Evolutionary conservation across 2,888 invertebrate genomes (phyloP), one percentile per base, ranked within the genome.

Genomic region (Tryphoninae sp.): DNA sequence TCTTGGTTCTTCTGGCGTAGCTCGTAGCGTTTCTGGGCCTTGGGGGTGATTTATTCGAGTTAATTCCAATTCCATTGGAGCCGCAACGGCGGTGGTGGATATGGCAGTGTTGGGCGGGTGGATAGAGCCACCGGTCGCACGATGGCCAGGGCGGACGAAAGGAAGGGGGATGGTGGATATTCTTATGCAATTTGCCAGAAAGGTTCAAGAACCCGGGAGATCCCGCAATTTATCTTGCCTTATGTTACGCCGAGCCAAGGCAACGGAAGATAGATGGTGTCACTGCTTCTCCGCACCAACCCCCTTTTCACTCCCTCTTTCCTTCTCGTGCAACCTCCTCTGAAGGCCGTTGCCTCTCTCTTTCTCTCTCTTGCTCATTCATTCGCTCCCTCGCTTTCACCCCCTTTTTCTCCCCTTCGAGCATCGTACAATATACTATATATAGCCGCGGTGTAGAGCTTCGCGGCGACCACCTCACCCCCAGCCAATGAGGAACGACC

Each of bases 141-240:
- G 83, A 83, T 79, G 83, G 81, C 71, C 82, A 80, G 84, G 79
- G 73, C 81, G 73, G 62, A 71, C 78, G 82, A 83, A 83, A 82
- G 83, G 84, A 82, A 67, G 80, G 22, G 61, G 45, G 86, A 87
- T 87, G 89, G 88, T 89, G 89, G 89, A 89, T 91, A 92, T 92
- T 92, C 92, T 92, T 92, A 92, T 92, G 92, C 92, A 92, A 92
- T 92, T 92, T 92, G 92, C 92, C 92, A 92, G 92, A 92, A 91
- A 92, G 92, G 92, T 92, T 92, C 92, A 92, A 92, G 92, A 92
- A 92, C 92, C 92, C 89, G 89, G 90, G 91, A 92, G 92, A 92
- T 92, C 91, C 92, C 90, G 91, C 91, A 92, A 92, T 92, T 92
- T 92, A 92, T 92, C 92, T 92, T 92, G 92, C 92, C 92, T 92